These are phyloP conservation scores for Plecturocebus donacophilus DNA, from an alignment of 2,113 vertebrate genomes.

Conservation along the genomic window DNA sequence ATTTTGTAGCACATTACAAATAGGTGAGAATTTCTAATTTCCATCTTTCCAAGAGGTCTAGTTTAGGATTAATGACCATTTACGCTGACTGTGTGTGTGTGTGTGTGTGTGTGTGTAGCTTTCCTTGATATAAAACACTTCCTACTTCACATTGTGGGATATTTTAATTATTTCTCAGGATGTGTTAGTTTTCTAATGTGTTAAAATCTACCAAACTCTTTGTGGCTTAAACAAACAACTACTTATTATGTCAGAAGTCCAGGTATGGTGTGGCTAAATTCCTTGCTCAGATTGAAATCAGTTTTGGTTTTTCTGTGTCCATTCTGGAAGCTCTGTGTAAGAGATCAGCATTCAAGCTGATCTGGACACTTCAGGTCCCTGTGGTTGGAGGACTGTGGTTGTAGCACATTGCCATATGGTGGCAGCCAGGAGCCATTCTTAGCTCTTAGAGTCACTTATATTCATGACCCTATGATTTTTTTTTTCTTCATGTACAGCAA, in stretches of 20 bases:
- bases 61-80: neutral
- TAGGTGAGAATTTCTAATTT: neutral
- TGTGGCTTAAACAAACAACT: neutral
- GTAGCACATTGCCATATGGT: neutral
- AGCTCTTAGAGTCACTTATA: neutral
- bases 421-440: too few relatives aligned
- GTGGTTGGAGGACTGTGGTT: too few relatives aligned
- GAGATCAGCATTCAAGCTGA: neutral
- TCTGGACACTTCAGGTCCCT: neutral
- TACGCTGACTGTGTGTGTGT: too few relatives aligned
- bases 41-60: neutral
- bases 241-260: neutral
- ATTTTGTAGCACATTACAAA: neutral
- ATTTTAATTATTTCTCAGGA: neutral
- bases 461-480: neutral
- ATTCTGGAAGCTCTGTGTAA: neutral
- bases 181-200: neutral
- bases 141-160: neutral
- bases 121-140: neutral
- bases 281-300: neutral
- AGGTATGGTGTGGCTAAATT: neutral
- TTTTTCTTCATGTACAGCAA: neutral
- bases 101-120: too few relatives aligned
- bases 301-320: neutral
- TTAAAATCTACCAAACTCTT: neutral